phyloP scores from a whole-genome alignment of 2,113 vertebrate species.

The Nanger granti region DNA sequence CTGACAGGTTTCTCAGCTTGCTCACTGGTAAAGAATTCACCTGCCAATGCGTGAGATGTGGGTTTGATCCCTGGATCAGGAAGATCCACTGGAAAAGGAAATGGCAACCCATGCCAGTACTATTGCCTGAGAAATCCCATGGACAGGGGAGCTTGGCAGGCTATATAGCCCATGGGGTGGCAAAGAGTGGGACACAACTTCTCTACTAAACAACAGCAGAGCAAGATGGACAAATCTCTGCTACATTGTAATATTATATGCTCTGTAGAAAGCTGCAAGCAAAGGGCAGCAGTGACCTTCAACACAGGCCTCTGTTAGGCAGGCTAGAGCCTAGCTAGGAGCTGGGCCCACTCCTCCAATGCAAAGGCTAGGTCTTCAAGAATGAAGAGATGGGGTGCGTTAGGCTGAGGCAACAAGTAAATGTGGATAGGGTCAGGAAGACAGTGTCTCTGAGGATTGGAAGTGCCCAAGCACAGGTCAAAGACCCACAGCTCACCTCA shows the following conservation, averaged over 20 bases:
- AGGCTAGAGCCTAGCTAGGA: background rate
- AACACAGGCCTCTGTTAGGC: background rate
- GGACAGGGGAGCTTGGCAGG: background rate
- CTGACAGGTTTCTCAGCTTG: background rate
- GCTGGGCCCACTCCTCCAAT: background rate
- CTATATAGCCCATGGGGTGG: background rate
- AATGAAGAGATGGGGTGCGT: background rate
- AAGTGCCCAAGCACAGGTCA: background rate
- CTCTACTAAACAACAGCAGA: background rate
- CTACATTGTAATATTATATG: background rate
- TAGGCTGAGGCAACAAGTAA: background rate
- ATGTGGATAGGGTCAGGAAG: accelerated
- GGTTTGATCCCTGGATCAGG: background rate
- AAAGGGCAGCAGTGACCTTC: background rate
- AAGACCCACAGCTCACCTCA: background rate
- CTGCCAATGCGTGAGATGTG: background rate
- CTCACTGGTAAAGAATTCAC: background rate
- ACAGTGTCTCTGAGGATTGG: background rate
- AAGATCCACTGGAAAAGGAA: background rate
- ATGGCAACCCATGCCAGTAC: background rate
- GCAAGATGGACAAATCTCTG: background rate
- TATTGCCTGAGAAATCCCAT: background rate
- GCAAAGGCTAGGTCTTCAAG: background rate
- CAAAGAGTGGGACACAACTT: background rate
- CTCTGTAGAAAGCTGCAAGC: background rate